These are phyloP conservation scores for Etheostoma perlongum DNA, from an alignment of 2,797 vertebrate genomes.

Conservation along the genomic window DNA sequence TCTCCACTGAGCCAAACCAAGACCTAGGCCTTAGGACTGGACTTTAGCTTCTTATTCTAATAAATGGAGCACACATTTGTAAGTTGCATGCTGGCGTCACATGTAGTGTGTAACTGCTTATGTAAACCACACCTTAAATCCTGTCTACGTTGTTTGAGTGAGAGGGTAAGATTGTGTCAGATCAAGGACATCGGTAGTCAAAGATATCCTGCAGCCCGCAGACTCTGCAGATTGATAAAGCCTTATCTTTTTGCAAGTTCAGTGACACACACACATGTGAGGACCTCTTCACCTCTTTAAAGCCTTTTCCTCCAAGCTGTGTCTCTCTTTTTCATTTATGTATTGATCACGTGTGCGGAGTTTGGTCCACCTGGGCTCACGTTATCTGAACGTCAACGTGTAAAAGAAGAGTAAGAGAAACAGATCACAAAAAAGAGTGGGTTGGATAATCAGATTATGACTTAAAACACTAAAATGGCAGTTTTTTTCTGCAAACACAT, in stretches of 20 bases:
- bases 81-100: conserved; percentile 12
- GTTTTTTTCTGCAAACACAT: background rate
- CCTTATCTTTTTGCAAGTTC: conserved; percentile 46
- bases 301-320: background rate
- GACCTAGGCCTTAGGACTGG: background rate
- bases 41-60: background rate
- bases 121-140: conserved; percentile 1
- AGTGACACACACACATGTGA: conserved; percentile 28
- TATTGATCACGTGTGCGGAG: background rate
- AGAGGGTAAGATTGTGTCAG: background rate
- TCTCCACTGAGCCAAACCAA: background rate
- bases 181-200: conserved; percentile 1
- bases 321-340: background rate
- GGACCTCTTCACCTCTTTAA: conserved; percentile 18
- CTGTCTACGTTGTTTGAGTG: conserved; percentile 19
- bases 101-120: background rate
- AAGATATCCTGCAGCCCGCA: conserved; percentile 17
- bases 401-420: background rate
- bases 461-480: no score
- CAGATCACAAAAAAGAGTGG: background rate
- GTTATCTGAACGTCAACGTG: background rate
- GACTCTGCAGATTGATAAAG: conserved; percentile 31
- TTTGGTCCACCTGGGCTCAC: background rate
- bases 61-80: background rate
- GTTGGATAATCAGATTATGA: background rate